Evolutionary conservation across 2,888 invertebrate genomes (phyloP), one percentile per base, ranked within the genome.

Genomic region (Eurois occulta): DNA sequence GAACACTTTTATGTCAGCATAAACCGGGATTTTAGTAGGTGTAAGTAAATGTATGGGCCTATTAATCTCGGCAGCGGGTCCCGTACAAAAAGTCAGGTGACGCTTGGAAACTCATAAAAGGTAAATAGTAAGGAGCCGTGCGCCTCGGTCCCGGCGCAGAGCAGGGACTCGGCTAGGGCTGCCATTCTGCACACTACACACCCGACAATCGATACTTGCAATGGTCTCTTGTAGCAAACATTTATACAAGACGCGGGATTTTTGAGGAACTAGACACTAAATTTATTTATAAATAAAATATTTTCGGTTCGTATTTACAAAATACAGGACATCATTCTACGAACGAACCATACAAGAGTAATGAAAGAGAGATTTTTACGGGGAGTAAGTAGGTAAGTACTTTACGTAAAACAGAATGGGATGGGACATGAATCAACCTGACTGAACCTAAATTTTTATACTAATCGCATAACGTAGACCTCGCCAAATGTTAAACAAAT

Each of bases 41-140:
- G 82, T 81, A 73, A 67, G 81, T 75, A 70, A 78, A 83, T 82
- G 52, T 78, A 82, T 75, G 58, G 76, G 65, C 77, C 76, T 78
- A 72, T 78, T 85, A 82, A 79, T 78, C 62, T 73, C 58, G 48
- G 55, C 69, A 60, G 65, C 48, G 60, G 70, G 32, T 18, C 32
- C 62, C 72, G 62, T 38, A 73, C 73, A 79, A 81, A 78, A 74
- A 75, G 64, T 78, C 72, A 75, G 82, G 80, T 86, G 86, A 86
- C 84, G 83, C 80, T 84, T 84, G 80, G 76, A 85, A 85, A 85
- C 81, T 86, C 86, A 85, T 86, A 88, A 88, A 86, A 85, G 86
- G 81, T 86, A 85, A 85, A 80, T 73, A 73, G 70, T 43, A 46
- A 69, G 72, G 55, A 46, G 38, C 48, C 13, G 55, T 16, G 46